These are phyloP conservation scores for Neomorphus geoffroyi DNA, from an alignment of 2,797 vertebrate genomes.

Conservation along the genomic window DNA sequence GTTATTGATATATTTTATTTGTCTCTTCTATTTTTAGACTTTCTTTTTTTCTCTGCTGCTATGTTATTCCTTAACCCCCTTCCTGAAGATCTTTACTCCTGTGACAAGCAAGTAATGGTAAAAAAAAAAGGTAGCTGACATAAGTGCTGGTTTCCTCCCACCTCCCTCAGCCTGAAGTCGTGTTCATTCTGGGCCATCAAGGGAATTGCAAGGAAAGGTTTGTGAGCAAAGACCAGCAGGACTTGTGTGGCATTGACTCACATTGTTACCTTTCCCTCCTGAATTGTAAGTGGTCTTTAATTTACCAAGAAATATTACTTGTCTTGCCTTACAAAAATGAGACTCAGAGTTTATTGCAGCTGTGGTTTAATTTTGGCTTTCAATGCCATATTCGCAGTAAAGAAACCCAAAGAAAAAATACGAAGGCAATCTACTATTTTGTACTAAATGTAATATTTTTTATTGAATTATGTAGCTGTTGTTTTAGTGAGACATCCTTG, in stretches of 20 bases:
- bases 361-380: background rate
- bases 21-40: background rate
- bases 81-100: slow-evolving; percentile 23
- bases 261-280: background rate
- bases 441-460: no score
- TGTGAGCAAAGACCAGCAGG: background rate
- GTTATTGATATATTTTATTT: slow-evolving; percentile 12
- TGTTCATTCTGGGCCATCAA: background rate
- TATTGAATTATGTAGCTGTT: background rate
- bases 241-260: background rate
- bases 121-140: background rate
- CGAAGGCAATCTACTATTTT: background rate
- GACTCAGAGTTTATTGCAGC: background rate
- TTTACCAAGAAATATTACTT: background rate
- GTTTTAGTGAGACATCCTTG: background rate
- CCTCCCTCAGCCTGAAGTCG: background rate
- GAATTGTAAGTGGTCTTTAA: background rate
- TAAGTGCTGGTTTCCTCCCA: background rate
- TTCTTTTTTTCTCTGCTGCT: background rate
- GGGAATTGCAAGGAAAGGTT: background rate
- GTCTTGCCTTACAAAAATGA: background rate
- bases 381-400: background rate
- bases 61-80: background rate
- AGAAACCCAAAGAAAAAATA: background rate
- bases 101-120: background rate